A percentile compares a stretch with the other conserved stretches of the same genome.
These are phyloP conservation scores for Boloria euphrosyne DNA, from an alignment of 2,888 invertebrate species.

Conservation along the genomic window DNA sequence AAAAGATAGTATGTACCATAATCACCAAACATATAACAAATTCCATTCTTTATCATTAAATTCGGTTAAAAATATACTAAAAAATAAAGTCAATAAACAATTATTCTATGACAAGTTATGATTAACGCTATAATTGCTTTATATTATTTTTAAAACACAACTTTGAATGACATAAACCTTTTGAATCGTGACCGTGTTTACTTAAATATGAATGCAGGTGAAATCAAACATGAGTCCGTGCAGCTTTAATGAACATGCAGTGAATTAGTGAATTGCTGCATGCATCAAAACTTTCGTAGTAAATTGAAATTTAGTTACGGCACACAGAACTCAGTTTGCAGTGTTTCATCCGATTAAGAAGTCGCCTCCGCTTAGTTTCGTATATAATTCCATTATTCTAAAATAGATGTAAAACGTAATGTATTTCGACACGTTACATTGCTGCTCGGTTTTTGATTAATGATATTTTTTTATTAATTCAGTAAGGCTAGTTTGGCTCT, in stretches of 20 bases:
- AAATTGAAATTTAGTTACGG: slow-evolving; percentile 41
- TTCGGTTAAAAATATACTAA: not conserved
- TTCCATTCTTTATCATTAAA: not conserved
- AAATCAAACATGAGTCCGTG: slow-evolving; percentile 45
- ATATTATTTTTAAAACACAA: slow-evolving; percentile 7
- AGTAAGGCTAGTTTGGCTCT: not conserved
- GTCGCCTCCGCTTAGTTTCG: slow-evolving; percentile 27
- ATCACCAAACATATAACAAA: too few relatives aligned
- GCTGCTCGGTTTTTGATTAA: not conserved
- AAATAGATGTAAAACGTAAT: slow-evolving; percentile 26
- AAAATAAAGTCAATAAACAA: too few relatives aligned
- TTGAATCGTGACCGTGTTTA: slow-evolving; percentile 40
- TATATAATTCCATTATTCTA: slow-evolving; percentile 29
- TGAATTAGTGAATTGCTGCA: slow-evolving; percentile 48
- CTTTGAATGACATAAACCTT: slow-evolving; percentile 14
- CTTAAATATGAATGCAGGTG: slow-evolving; percentile 31
- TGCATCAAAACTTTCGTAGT: slow-evolving; percentile 40
- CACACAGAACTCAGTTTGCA: slow-evolving; percentile 37
- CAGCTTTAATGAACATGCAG: slow-evolving; percentile 47
- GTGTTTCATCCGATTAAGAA: slow-evolving; percentile 41
- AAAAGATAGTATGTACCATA: too few relatives aligned
- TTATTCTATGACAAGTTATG: not conserved
- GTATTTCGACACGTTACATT: slow-evolving; percentile 8
- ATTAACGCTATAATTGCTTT: not conserved
- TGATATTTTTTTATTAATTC: not conserved